Conservation (phyloP, 2,888 invertebrate genomes). For the Villa cingulata region DNA sequence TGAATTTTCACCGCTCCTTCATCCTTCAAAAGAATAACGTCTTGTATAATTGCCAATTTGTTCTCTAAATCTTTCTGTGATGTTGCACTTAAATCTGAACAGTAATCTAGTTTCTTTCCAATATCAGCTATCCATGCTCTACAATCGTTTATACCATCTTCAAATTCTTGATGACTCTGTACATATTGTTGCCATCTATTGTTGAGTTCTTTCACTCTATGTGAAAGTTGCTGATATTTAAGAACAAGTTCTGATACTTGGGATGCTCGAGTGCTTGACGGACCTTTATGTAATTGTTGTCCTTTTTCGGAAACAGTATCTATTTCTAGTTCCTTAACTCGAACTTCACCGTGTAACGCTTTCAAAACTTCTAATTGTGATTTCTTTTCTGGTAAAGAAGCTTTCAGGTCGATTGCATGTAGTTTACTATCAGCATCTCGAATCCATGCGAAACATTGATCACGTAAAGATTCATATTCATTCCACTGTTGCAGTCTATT, state of each 20-base stretch:
- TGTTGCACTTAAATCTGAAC: conserved; percentile 66
- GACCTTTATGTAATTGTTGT: conserved; percentile 65
- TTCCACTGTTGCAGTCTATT: conserved; percentile 79
- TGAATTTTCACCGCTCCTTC: conserved; percentile 84
- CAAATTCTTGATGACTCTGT: conserved; percentile 73
- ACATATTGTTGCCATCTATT: conserved; percentile 89
- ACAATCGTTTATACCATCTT: conserved; percentile 64
- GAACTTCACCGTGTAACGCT: conserved; percentile 70
- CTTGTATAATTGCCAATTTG: conserved; percentile 72
- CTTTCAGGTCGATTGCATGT: conserved; percentile 75
- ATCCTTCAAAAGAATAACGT: conserved; percentile 78
- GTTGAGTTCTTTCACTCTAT: conserved; percentile 81
- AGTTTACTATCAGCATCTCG: conserved; percentile 75
- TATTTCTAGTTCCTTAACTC: conserved; percentile 83
- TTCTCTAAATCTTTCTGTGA: conserved; percentile 76
- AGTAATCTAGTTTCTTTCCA: conserved; percentile 71
- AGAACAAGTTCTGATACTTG: conserved; percentile 82
- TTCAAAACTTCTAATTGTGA: conserved; percentile 68
- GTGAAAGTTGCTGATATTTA: conserved; percentile 80
- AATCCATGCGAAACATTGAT: conserved; percentile 75
- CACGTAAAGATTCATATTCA: conserved; percentile 77
- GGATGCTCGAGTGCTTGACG: conserved; percentile 57
- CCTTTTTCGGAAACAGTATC: conserved; percentile 86
- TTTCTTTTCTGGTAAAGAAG: conserved; percentile 69
- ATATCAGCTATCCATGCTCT: conserved; percentile 73